Conservation (phyloP, 2,113 vertebrate species). For the Motacilla alba region DNA sequence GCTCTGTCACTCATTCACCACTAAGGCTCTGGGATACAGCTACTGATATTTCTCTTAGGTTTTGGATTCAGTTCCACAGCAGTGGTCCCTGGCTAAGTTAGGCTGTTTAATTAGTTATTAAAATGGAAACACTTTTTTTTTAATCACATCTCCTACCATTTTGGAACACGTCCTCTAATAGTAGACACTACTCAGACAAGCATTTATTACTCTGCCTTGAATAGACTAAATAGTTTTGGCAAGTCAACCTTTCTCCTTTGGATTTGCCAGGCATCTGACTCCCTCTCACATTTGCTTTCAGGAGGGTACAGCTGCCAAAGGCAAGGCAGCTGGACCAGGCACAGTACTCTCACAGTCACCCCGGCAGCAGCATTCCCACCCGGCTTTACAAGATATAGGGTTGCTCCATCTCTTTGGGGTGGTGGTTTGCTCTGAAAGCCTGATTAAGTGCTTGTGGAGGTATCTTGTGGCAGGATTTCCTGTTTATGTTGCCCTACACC, state of each 20-base stretch:
- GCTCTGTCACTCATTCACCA: background rate
- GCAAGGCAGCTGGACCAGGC: background rate
- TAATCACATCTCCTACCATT: background rate
- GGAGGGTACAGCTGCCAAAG: background rate
- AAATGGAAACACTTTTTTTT: conserved; percentile 4
- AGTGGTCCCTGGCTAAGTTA: background rate
- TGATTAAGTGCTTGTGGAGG: background rate
- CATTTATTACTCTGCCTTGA: background rate
- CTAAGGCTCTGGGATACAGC: background rate
- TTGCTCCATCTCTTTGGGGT: background rate
- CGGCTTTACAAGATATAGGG: background rate
- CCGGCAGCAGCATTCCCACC: rapidly evolving
- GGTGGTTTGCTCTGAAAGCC: background rate
- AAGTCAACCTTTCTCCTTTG: background rate
- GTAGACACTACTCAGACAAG: conserved; percentile 26
- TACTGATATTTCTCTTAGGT: background rate
- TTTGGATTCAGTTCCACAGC: conserved; percentile 2
- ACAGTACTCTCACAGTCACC: background rate
- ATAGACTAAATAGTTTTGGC: background rate
- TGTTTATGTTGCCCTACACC: background rate
- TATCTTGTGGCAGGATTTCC: conserved; percentile 28
- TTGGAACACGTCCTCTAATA: conserved; percentile 40
- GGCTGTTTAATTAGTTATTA: conserved; percentile 51
- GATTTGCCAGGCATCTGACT: background rate
- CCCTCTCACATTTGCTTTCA: background rate